Evolutionary conservation across 2,113 vertebrate species (phyloP), one percentile per base, ranked within the genome.

Genomic region (Oryctolagus cuniculus): DNA sequence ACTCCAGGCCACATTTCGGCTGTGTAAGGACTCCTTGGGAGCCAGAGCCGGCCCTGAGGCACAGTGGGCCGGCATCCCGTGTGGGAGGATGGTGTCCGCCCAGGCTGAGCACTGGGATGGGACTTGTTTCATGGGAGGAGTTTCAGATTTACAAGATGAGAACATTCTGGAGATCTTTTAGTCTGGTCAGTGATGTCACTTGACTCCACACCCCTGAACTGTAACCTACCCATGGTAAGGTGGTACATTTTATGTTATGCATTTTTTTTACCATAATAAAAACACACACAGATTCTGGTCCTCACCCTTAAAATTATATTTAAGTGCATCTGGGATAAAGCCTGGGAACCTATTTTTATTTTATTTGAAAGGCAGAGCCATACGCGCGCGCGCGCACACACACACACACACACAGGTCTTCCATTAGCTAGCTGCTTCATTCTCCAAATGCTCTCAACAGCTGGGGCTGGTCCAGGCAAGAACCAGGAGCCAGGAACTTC

Each of bases 281-380:
- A 86, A 87, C 44, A 44, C 44, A 44, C 44, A 44, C 31, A 55
- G 70, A 27, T 64, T 77, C 51, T 75, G 22, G 64, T 8, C 25
- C 67, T 78, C 70, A 66, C 16, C 51, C 73, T 51, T 36, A 29
- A 87, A 55, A 83, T 11, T 70, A 21, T 55, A 15, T 63, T 79
- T 24, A 36, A 21, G 34, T 44, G 27, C 27, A 17, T 44, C 44
- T 15, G 49, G 27, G 27, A 27, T 12, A 44, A 22, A 70, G n/a
- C 27, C 38, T 38, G 87, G 83, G 63, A 72, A 51, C 44, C 69
- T 90, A 13, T 70, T 74, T 85, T 83, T 74, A 55, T 44, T 44
- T 44, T 44, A 44, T 44, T 44, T 44, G 44, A 44, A 44, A 44
- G 44, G 44, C 44, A 44, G 44, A 44, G 44, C 44, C 44, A 44